Percentiles rank a stretch among this genome's conserved stretches.
phyloP scores from a whole-genome alignment of 2,113 vertebrate genomes.

The Myotis davidii region DNA sequence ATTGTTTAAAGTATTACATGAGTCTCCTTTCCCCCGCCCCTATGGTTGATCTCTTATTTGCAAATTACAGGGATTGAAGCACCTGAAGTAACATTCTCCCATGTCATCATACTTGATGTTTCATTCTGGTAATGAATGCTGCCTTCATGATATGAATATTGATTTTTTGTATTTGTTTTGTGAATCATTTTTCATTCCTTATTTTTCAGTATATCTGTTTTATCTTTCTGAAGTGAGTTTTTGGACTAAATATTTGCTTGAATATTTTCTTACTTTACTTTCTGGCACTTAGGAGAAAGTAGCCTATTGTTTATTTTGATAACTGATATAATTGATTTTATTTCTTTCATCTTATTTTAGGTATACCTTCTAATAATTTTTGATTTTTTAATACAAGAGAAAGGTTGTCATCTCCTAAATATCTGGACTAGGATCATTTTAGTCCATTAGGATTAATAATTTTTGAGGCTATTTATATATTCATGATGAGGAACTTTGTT shows the following conservation, averaged over 20 bases:
- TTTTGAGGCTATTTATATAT: neutral
- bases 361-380: neutral
- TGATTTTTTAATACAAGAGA: neutral
- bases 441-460: neutral
- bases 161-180: neutral
- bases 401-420: neutral
- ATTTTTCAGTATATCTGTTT: neutral
- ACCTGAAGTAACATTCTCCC: neutral
- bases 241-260: neutral
- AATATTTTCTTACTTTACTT: neutral
- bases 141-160: neutral
- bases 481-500: neutral
- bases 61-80: neutral
- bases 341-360: neutral
- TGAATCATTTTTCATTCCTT: neutral
- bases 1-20: too few species aligned
- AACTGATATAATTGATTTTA: neutral
- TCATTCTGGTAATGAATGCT: neutral
- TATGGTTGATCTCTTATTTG: too few species aligned
- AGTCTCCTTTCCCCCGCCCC: too few species aligned
- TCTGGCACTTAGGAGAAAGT: neutral
- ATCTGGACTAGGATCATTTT: neutral
- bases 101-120: constrained; percentile 28
- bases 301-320: neutral
- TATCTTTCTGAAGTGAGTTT: neutral